Conservation (phyloP, 2,113 vertebrate genomes). For the Caretta caretta region DNA sequence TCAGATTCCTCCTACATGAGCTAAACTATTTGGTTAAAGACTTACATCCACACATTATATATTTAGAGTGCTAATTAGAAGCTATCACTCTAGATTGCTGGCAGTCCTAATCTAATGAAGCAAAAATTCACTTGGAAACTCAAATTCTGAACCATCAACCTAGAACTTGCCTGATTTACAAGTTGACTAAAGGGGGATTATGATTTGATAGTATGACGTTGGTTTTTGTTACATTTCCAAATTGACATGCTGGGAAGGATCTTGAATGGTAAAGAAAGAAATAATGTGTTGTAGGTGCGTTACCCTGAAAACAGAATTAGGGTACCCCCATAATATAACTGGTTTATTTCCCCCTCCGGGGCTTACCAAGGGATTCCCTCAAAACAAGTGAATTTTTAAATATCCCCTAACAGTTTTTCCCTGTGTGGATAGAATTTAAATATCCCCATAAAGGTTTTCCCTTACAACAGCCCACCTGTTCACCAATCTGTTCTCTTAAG, state of each 20-base stretch:
- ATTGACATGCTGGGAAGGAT: background rate
- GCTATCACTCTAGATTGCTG: background rate
- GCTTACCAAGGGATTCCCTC: background rate
- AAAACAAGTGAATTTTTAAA: no score
- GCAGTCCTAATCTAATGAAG: background rate
- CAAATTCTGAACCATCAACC: background rate
- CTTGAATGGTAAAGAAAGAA: background rate
- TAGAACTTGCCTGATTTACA: background rate
- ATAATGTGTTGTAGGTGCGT: background rate
- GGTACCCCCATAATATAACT: background rate
- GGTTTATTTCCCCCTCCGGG: background rate
- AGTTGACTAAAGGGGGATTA: background rate
- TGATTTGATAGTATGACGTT: background rate
- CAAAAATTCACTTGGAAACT: background rate
- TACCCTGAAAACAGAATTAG: background rate
- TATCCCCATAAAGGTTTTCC: background rate
- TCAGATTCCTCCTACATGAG: background rate
- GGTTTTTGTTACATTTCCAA: background rate
- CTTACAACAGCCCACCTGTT: background rate
- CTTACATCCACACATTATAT: accelerated
- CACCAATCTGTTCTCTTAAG: background rate
- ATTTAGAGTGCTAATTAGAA: background rate
- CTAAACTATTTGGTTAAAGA: accelerated
- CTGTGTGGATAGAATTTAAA: no score
- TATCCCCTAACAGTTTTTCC: no score